Evolutionary conservation across 2,797 vertebrate genomes (phyloP), one percentile per base, ranked within the genome.

Genomic region (Sarcoramphus papa): DNA sequence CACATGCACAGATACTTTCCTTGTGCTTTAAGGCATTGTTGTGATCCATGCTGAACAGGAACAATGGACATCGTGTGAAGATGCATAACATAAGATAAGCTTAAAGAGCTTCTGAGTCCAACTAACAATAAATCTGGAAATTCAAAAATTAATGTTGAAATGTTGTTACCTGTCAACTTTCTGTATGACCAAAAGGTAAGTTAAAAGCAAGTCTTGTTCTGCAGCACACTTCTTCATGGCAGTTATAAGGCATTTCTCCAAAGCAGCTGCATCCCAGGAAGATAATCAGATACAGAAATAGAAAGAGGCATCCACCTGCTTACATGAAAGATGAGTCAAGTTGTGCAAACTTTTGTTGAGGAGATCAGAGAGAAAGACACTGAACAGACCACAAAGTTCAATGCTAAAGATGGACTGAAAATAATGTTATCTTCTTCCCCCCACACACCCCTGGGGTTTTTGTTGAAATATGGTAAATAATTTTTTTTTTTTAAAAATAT

Each of bases 1-100:
- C 21, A 19, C 17, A 54, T 65, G 75, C 9, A n/a, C 23, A 77
- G n/a, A 54, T 90, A 76, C 17, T 95, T 96, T 77, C 31, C 25
- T 53, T 72, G 70, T 85, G 48, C 81, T 95, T 69, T 94, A 93
- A 93, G 79, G 56, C 28, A 37, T 31, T 63, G 68, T 65, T 84
- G 68, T 85, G 81, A 37, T 70, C 60, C 33, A 16, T 88, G 16
- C 35, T 91, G 80, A 80, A 27, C 16, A 60, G 64, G 14, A 85
- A 73, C 25, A 23, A 30, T 35, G 16, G 21, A 28, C 13, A 2
- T n/a, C 4, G 1, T 35, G 17, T 50, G 28, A 83, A 84, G 53
- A 43, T 17, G 48, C 23, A 70, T 72, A 85, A 54, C 72, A 93
- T 86, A 70, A 60, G 76, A 40, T 74, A 69, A 73, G 48, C 21